Conservation (phyloP, 2,113 vertebrate species). For the Ahaetulla prasina region DNA sequence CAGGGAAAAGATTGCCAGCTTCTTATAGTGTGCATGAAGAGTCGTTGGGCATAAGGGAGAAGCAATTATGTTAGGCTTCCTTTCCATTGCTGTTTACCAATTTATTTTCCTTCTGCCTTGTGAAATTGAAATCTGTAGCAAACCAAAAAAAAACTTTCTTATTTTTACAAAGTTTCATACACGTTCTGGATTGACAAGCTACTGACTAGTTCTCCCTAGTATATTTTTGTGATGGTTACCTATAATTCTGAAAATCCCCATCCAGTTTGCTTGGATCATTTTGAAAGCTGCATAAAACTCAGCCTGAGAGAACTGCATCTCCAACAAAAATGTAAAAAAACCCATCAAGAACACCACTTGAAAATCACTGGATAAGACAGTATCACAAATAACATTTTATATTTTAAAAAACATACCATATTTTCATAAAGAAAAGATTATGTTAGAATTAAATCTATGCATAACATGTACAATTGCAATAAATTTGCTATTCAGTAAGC, state of each 20-base stretch:
- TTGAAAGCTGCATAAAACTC: background rate
- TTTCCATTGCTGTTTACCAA: no score
- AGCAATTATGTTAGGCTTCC: background rate
- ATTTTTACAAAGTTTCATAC: background rate
- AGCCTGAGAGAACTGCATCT: background rate
- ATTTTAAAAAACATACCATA: background rate
- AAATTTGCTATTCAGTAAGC: slow-evolving; percentile 2
- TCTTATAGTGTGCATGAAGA: background rate
- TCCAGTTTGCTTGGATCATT: background rate
- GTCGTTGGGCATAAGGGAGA: background rate
- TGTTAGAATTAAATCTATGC: background rate
- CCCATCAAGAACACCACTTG: background rate
- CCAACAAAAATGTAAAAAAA: background rate
- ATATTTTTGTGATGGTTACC: background rate
- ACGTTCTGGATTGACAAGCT: background rate
- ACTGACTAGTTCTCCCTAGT: background rate
- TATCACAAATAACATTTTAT: background rate
- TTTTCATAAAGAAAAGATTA: background rate
- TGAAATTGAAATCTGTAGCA: background rate
- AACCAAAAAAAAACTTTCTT: background rate
- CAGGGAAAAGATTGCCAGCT: background rate
- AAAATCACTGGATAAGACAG: background rate
- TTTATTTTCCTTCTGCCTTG: background rate
- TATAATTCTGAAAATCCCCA: background rate
- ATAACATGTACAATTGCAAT: slow-evolving; percentile 15